These are phyloP conservation scores for Macrostomum lignano DNA, from an alignment of 1,140 invertebrate species.

Conservation along the genomic window DNA sequence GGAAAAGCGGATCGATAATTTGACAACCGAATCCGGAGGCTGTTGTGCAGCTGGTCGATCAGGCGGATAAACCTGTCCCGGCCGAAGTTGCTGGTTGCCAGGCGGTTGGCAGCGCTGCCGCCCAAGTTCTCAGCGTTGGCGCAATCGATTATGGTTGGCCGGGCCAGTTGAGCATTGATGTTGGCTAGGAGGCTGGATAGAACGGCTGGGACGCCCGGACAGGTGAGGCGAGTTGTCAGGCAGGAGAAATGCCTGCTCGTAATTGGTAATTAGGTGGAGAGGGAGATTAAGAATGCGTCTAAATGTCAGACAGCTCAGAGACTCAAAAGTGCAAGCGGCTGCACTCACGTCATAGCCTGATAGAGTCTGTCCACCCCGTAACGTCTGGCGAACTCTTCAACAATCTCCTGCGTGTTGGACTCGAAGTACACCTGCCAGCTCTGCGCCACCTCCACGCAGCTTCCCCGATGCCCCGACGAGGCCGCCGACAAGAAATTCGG, in stretches of 20 bases:
- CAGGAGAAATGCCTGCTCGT: constrained; percentile 98
- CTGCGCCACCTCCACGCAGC: too few relatives aligned
- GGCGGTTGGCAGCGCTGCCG: constrained; percentile 91
- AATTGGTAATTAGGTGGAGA: too few relatives aligned
- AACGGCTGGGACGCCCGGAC: constrained; percentile 81
- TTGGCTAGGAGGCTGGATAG: constrained; percentile 94
- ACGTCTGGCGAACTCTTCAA: constrained; percentile 97
- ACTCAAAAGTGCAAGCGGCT: too few relatives aligned
- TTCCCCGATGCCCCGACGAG: too few relatives aligned
- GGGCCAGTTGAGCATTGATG: constrained; percentile 96
- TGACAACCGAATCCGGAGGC: constrained; percentile 75
- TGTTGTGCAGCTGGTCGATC: constrained; percentile 89
- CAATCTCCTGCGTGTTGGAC: constrained; percentile 73
- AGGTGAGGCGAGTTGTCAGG: constrained; percentile 90
- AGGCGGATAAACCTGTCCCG: constrained; percentile 99
- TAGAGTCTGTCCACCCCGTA: constrained; percentile 98
- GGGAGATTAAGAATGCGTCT: too few relatives aligned
- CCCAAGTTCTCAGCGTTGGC: too few relatives aligned
- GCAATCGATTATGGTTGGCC: too few relatives aligned
- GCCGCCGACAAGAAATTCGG: constrained; percentile 8
- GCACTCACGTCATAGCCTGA: constrained; percentile 89
- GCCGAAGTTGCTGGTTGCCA: constrained; percentile 96
- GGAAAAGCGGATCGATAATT: constrained; percentile 99
- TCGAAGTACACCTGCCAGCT: constrained; percentile 98
- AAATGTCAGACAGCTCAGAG: too few relatives aligned